Percentiles rank a stretch among this genome's conserved stretches.
Evolutionary conservation across 2,113 vertebrate genomes (phyloP).

Genomic region (Elachura formosa): DNA sequence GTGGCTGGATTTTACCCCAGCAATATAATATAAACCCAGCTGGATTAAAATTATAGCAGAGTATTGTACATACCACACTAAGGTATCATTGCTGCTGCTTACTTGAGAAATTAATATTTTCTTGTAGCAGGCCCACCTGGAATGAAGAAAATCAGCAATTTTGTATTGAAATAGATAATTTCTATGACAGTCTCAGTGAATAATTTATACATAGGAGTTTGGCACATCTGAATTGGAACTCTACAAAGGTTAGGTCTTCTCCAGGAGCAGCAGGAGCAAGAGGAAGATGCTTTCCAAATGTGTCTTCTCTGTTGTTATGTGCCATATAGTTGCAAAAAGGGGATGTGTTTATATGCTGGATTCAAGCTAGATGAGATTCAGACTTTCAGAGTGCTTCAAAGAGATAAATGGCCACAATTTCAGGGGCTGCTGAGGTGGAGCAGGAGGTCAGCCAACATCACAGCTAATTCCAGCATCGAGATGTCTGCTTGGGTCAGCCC

Average conservation of each 20-base stretch:
- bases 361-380: not conserved
- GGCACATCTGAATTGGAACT: not conserved
- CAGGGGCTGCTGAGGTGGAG: not conserved
- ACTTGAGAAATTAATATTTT: not conserved
- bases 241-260: not conserved
- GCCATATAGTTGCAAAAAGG: not conserved
- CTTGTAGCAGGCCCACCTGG: not conserved
- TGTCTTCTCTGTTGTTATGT: not conserved
- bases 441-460: fast-evolving
- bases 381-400: not conserved
- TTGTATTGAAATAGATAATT: not conserved
- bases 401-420: not conserved
- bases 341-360: not conserved
- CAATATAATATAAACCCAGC: not conserved
- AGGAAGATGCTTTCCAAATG: not conserved
- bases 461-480: not conserved
- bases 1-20: not conserved
- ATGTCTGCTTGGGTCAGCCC: not conserved
- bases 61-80: not conserved
- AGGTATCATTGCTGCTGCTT: not conserved
- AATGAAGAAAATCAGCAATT: not conserved
- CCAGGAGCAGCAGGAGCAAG: not conserved
- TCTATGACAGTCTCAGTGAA: not conserved
- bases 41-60: not conserved
- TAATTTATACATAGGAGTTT: not conserved